Evolutionary conservation across 2,113 vertebrate genomes (phyloP).

Genomic region (Gobius niger): DNA sequence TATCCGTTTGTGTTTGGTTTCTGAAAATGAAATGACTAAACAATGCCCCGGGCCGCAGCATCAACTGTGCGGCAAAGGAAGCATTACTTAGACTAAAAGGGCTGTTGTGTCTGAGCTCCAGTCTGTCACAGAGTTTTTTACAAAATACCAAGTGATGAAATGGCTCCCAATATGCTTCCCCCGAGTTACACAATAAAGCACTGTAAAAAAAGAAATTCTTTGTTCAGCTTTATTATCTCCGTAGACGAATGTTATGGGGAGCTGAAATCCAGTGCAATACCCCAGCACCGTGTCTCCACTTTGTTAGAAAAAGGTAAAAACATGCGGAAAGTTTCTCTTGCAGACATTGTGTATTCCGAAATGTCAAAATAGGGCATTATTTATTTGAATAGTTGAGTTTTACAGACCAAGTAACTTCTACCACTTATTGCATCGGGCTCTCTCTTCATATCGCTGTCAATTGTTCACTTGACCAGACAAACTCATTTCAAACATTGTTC

Average conservation of each 20-base stretch:
- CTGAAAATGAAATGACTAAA: conserved; percentile 71
- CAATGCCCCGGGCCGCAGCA: conserved; percentile 58
- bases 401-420: background rate
- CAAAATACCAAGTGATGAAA: conserved; percentile 50
- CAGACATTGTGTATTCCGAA: background rate
- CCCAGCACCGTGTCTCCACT: conserved; percentile 13
- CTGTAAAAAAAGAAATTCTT: conserved; percentile 23
- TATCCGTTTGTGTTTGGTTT: conserved; percentile 67
- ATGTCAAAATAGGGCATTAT: background rate
- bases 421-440: no score
- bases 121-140: conserved; percentile 38
- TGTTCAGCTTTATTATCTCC: conserved; percentile 39
- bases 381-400: no score
- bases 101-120: conserved; percentile 50
- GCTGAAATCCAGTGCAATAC: conserved; percentile 35
- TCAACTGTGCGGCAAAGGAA: conserved; percentile 62
- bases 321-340: conserved; percentile 1
- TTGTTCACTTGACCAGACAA: no score
- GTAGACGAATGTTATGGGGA: conserved; percentile 31
- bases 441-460: background rate
- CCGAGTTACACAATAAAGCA: conserved; percentile 38
- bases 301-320: conserved; percentile 13
- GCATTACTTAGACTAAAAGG: conserved; percentile 58
- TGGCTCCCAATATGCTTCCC: conserved; percentile 54
- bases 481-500: no score